These are phyloP conservation scores for Drosophila lowei DNA, from an alignment of 1,140 invertebrate genomes.

Conservation along the genomic window DNA sequence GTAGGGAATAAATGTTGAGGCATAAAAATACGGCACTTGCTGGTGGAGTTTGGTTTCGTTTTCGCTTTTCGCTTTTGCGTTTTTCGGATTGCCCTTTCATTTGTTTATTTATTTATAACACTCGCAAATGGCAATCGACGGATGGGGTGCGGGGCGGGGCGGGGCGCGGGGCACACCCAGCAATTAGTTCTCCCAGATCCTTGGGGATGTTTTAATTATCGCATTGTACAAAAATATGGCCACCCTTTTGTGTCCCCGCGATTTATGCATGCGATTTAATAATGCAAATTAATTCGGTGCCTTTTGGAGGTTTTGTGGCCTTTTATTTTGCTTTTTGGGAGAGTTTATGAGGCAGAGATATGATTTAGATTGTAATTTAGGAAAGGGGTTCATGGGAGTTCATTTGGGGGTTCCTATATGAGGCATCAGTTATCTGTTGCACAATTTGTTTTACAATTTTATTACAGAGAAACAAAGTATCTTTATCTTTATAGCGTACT, in stretches of 20 bases:
- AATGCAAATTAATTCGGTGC: constrained; percentile 64
- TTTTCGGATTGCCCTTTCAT: constrained; percentile 37
- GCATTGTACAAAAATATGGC: constrained; percentile 33
- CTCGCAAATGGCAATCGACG: too few species aligned
- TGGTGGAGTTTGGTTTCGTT: constrained; percentile 24
- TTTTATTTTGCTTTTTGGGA: constrained; percentile 22
- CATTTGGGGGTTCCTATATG: neutral
- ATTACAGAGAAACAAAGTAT: too few species aligned
- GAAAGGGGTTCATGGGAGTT: constrained; percentile 27
- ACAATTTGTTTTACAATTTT: neutral
- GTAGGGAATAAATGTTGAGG: too few species aligned
- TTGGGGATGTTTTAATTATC: constrained; percentile 68
- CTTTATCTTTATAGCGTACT: too few species aligned
- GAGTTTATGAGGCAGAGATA: constrained; percentile 31
- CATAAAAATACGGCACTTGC: too few species aligned
- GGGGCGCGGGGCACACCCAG: neutral
- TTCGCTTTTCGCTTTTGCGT: constrained; percentile 13
- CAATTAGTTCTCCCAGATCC: constrained; percentile 56
- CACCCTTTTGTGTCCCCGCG: constrained; percentile 24
- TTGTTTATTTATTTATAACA: constrained; percentile 66
- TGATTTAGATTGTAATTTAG: constrained; percentile 41
- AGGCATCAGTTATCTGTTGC: neutral
- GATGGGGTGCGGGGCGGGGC: too few species aligned
- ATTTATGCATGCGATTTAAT: constrained; percentile 61
- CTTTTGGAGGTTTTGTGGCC: neutral